Conservation (phyloP, 2,797 vertebrate genomes). For the Mastacembelus armatus region DNA sequence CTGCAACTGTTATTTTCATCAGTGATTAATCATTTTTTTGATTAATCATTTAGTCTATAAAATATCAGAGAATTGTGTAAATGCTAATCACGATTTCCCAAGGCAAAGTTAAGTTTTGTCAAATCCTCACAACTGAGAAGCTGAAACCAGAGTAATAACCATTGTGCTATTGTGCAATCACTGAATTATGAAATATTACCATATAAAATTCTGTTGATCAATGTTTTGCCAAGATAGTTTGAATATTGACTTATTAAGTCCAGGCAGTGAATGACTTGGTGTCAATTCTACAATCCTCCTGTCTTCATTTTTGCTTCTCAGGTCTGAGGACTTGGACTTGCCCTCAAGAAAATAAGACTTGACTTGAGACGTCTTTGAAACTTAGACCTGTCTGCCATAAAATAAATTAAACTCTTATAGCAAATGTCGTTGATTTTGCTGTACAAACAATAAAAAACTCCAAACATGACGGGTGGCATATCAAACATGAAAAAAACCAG, state of each 20-base stretch:
- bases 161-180: neutral
- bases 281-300: neutral
- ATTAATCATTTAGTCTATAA: neutral
- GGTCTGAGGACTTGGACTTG: neutral
- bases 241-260: too few species aligned
- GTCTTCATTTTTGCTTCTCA: neutral
- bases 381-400: neutral
- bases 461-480: too few species aligned
- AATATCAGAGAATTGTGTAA: neutral
- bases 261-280: neutral
- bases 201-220: too few species aligned
- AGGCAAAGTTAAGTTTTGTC: neutral
- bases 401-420: conserved; percentile 8
- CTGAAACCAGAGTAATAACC: neutral
- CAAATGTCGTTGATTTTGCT: neutral
- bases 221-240: too few species aligned
- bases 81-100: neutral
- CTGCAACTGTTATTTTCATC: neutral
- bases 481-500: neutral
- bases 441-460: neutral
- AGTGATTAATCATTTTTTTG: neutral
- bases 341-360: neutral
- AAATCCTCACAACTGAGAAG: neutral
- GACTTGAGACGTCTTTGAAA: neutral
- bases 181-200: too few species aligned